Base-by-base conservation (phyloP, 1,140 invertebrate genomes). In the Metopolophium dirhodum region DNA sequence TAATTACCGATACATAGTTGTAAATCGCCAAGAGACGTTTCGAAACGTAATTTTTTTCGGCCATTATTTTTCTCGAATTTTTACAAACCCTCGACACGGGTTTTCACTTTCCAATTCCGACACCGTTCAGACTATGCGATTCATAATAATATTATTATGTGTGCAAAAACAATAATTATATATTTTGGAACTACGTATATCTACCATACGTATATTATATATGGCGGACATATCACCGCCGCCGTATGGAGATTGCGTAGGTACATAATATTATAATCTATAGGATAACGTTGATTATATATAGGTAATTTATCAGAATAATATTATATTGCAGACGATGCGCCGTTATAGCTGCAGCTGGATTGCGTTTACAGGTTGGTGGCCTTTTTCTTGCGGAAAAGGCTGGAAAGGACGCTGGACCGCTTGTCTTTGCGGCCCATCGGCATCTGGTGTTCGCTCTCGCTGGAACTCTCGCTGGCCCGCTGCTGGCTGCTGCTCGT, bases 381-480 rank as follows among this genome's bases (percentile, higher is more conserved):
- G 41, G 94, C 94, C 82, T 94, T 94, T 90, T 95, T 95, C 51
- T 94, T 95, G 57, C 94, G 92, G 86, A 95, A 95, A 37, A 95
- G 94, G 47, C 93, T 94, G 26, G 94, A 94, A 30, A 95, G 90
- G 7, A 95, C 94, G 87, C 94, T 94, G 26, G 94, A 93, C 82
- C 94, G 82, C 93, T 94, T 94, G 54, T 95, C 94, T 88, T 95
- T 95, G 3, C 94, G 93, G 26, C 86, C 83, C 30, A 94, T 91
- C 23, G 94, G 94, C 41, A 91, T 77, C 26, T 94, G 94, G 47
- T 94, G 94, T 93, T 95, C 94, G 93, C 94, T 95, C 87, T 95
- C 94, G 88, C 94, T 94, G 26, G 94, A 95, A 90, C 94, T 95
- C 85, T 95, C 94, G 91, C 94, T 95, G 22, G 94, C 94, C 37